Evolutionary conservation across 2,113 vertebrate species (phyloP).

Genomic region (Hepsetus odoe): DNA sequence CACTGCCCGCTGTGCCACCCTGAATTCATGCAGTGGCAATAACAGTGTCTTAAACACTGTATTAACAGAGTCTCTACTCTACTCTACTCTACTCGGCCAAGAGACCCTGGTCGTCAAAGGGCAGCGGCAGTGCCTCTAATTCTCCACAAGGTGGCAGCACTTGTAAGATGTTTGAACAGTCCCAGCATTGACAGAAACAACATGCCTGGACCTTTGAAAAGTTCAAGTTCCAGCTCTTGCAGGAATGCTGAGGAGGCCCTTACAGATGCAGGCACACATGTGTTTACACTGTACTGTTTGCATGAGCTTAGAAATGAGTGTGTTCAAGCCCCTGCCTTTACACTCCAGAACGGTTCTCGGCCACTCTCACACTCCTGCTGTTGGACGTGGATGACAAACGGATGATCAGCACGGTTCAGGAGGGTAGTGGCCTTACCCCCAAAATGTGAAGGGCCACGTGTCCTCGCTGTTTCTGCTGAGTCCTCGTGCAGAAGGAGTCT

Average conservation of each 20-base stretch:
- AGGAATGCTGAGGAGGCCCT: not conserved
- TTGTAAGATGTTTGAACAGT: not conserved
- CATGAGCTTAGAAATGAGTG: not conserved
- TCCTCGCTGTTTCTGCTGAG: not conserved
- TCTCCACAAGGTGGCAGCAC: constrained; percentile 30
- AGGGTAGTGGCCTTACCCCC: not conserved
- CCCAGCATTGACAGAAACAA: not conserved
- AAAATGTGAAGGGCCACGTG: not conserved
- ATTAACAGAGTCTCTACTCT: too few relatives aligned
- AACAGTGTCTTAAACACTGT: too few relatives aligned
- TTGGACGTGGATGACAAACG: too few relatives aligned
- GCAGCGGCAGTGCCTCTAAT: not conserved
- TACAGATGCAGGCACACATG: not conserved
- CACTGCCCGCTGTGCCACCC: too few relatives aligned
- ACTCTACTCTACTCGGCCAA: too few relatives aligned
- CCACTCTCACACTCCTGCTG: too few relatives aligned
- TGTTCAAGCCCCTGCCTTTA: too few relatives aligned
- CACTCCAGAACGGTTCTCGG: too few relatives aligned
- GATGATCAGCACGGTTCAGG: not conserved
- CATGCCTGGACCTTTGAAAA: not conserved
- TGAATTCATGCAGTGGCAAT: too few relatives aligned
- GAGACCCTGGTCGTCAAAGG: too few relatives aligned
- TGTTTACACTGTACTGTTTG: not conserved
- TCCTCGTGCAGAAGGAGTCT: constrained; percentile 15
- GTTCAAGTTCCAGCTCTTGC: not conserved